A percentile compares a stretch with the other conserved stretches of the same genome.
phyloP scores from a whole-genome alignment of 2,113 vertebrate species.

The Lophotis ruficrista region DNA sequence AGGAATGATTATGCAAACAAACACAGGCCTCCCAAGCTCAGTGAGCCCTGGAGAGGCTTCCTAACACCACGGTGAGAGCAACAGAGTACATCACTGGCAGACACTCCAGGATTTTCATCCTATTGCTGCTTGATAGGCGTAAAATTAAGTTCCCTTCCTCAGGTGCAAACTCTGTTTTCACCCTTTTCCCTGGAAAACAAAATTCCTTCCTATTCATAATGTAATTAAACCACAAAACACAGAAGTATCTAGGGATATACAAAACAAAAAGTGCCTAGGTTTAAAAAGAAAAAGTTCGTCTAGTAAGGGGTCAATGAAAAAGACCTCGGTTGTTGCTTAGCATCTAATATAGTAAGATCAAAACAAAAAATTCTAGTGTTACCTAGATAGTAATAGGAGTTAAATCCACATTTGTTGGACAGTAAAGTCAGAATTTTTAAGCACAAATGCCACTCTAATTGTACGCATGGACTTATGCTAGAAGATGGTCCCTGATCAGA shows the following conservation, averaged over 20 bases:
- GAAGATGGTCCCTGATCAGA: background rate
- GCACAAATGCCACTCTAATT: background rate
- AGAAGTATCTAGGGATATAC: background rate
- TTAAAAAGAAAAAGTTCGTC: background rate
- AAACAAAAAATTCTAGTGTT: background rate
- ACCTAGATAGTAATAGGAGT: background rate
- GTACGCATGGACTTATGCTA: background rate
- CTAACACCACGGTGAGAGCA: background rate
- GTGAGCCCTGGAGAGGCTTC: background rate
- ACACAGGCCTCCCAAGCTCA: background rate
- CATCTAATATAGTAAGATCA: background rate
- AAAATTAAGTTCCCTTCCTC: slow-evolving; percentile 27
- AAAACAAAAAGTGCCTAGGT: background rate
- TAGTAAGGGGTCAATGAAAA: background rate
- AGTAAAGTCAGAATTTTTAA: background rate
- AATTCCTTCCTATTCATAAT: slow-evolving; percentile 45
- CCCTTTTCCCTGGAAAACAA: background rate
- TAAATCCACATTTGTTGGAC: background rate
- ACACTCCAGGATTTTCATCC: slow-evolving; percentile 15
- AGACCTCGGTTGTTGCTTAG: background rate
- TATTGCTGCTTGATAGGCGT: background rate
- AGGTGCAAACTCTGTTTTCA: slow-evolving; percentile 54
- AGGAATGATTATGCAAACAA: background rate
- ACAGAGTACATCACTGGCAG: background rate
- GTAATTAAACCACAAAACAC: slow-evolving; percentile 55